Percentiles rank a stretch among this genome's conserved stretches.
These are phyloP conservation scores for Hormaphis cornu DNA, from an alignment of 1,140 invertebrate genomes.

Conservation along the genomic window DNA sequence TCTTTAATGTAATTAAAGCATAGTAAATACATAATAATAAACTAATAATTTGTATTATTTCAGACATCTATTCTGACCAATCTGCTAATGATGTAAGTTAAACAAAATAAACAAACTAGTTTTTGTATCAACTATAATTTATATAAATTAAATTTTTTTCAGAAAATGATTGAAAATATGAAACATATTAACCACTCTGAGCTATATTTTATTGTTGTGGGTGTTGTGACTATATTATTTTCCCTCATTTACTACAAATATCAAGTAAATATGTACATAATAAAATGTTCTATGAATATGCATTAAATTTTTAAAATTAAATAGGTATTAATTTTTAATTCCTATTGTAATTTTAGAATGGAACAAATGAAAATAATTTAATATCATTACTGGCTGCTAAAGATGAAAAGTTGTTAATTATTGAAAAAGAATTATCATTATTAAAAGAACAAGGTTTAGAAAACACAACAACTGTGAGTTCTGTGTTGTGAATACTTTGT, in stretches of 20 bases:
- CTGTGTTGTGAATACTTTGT: not conserved
- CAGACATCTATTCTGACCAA: not conserved
- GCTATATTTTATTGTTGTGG: conserved; percentile 8
- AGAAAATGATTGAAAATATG: not conserved
- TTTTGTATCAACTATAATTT: not conserved
- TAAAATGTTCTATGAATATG: not conserved
- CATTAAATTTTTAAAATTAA: not conserved
- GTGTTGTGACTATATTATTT: conserved; percentile 7
- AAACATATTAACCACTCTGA: conserved; percentile 1
- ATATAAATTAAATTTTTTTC: not conserved
- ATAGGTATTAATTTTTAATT: not conserved
- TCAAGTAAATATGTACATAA: conserved; percentile 10
- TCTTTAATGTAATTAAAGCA: too few species aligned
- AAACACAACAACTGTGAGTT: not conserved
- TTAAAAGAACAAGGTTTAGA: not conserved
- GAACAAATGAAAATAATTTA: conserved; percentile 11
- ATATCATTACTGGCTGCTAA: conserved; percentile 10
- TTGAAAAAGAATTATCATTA: conserved; percentile 4
- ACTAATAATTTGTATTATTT: not conserved
- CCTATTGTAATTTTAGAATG: conserved; percentile 10
- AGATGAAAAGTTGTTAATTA: conserved; percentile 9
- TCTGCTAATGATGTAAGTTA: conserved; percentile 2
- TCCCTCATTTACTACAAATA: conserved; percentile 19
- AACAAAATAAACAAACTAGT: not conserved
- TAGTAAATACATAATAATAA: too few species aligned